Conservation (phyloP, 2,113 vertebrate genomes). For the Albula goreensis region DNA sequence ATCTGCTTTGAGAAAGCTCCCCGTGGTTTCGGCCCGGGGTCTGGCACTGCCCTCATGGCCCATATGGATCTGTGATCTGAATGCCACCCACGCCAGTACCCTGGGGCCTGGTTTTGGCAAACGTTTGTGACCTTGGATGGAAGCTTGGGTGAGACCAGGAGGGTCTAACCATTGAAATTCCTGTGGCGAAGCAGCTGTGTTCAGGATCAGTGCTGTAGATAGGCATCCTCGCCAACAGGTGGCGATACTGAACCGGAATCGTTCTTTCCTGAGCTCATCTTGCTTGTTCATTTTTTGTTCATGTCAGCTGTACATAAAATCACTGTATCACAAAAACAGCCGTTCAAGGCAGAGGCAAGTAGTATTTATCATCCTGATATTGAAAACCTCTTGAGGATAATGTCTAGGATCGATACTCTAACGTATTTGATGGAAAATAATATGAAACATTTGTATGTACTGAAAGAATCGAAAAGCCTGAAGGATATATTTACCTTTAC, state of each 20-base stretch:
- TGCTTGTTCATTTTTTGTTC: background rate
- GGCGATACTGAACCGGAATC: no score
- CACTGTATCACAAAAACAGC: background rate
- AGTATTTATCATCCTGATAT: background rate
- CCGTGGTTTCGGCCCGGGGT: background rate
- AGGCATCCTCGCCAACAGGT: background rate
- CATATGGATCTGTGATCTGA: conserved; percentile 23
- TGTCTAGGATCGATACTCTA: background rate
- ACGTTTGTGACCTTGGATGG: conserved; percentile 9
- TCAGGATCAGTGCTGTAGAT: background rate
- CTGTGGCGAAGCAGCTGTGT: conserved; percentile 10
- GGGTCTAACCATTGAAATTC: background rate
- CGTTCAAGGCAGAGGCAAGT: background rate
- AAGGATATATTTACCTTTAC: no score
- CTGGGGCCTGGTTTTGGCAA: conserved; percentile 5
- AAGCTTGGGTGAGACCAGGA: background rate
- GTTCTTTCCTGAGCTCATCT: background rate
- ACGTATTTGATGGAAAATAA: background rate
- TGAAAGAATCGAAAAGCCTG: no score
- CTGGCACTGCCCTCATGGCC: background rate
- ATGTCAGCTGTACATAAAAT: background rate
- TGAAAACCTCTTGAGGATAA: background rate
- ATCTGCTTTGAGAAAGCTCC: background rate
- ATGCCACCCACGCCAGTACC: conserved; percentile 13
- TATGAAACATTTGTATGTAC: no score